These are phyloP conservation scores for Caenorhabditis macrosperma DNA, from an alignment of 2,888 invertebrate genomes.

Conservation along the genomic window DNA sequence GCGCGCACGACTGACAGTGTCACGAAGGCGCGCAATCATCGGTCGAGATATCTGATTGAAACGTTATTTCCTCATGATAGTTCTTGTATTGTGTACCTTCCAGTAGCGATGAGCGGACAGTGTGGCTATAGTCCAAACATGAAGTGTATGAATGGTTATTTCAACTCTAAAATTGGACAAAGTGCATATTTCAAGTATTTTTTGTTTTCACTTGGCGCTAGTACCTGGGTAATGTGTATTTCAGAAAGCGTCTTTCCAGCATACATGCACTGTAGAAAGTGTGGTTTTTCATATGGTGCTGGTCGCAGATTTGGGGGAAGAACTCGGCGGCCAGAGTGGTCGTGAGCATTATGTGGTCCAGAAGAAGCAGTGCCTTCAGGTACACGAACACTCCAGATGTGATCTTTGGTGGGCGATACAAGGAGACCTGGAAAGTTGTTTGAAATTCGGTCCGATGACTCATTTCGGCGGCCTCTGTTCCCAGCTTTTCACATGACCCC, in stretches of 20 bases:
- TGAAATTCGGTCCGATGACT: no score
- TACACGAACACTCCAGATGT: conserved; percentile 80
- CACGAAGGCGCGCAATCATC: conserved; percentile 76
- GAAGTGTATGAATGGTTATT: conserved; percentile 74
- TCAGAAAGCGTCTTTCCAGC: conserved; percentile 76
- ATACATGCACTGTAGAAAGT: conserved; percentile 73
- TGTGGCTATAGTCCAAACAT: conserved; percentile 79
- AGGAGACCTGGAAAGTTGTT: conserved; percentile 76
- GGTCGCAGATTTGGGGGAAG: conserved; percentile 67
- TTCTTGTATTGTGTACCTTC: conserved; percentile 69
- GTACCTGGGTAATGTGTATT: conserved; percentile 74
- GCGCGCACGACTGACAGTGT: conserved; percentile 76
- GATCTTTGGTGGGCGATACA: conserved; percentile 79
- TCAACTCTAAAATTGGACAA: conserved; percentile 69
- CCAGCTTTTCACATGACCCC: conserved; percentile 10
- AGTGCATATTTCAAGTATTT: conserved; percentile 14
- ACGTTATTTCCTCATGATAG: background rate
- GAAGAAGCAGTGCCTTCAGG: conserved; percentile 76
- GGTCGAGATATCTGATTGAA: conserved; percentile 79
- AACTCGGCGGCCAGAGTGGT: conserved; percentile 67
- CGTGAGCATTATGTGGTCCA: conserved; percentile 76
- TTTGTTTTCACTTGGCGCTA: background rate
- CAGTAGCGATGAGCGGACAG: conserved; percentile 79
- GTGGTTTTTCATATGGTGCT: conserved; percentile 64
- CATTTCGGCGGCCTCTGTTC: background rate